These are phyloP conservation scores for Harlomillsia oculata DNA, from an alignment of 1,140 invertebrate species.

Conservation along the genomic window DNA sequence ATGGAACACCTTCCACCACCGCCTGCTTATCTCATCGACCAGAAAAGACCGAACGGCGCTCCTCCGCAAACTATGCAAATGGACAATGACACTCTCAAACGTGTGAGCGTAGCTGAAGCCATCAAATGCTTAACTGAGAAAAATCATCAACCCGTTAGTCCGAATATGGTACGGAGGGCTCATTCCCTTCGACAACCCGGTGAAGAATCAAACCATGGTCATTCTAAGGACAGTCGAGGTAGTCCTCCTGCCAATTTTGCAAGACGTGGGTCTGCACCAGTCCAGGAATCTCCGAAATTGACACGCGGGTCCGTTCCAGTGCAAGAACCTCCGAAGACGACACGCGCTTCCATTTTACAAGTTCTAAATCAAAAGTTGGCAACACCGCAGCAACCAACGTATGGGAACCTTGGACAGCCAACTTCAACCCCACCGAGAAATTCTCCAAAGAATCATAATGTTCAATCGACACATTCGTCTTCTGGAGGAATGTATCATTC, in stretches of 20 bases:
- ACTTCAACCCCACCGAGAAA: conserved; percentile 1
- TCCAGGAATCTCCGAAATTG: conserved; percentile 17
- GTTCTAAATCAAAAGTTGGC: conserved; percentile 57
- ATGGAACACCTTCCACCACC: conserved; percentile 68
- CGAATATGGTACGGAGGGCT: conserved; percentile 58
- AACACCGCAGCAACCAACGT: conserved; percentile 19
- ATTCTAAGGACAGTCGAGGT: conserved; percentile 2
- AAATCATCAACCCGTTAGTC: conserved; percentile 75
- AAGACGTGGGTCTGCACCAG: conserved; percentile 27
- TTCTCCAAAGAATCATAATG: conserved; percentile 3
- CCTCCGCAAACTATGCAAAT: conserved; percentile 11
- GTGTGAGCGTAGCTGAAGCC: conserved; percentile 67
- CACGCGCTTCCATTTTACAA: conserved; percentile 46
- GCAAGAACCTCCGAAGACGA: too few species aligned
- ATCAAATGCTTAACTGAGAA: conserved; percentile 73
- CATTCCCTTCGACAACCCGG: conserved; percentile 35
- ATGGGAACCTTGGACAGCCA: conserved; percentile 4
- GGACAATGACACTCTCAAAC: conserved; percentile 23
- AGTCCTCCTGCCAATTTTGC: not conserved
- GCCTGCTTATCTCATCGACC: conserved; percentile 67
- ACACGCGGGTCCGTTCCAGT: not conserved
- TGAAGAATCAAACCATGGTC: conserved; percentile 12
- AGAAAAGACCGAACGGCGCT: conserved; percentile 38
- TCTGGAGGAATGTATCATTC: not conserved
- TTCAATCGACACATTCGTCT: too few species aligned